Percentiles rank a stretch among this genome's conserved stretches.
Evolutionary conservation across 1,140 invertebrate genomes (phyloP).

Genomic region (Thalassaphorura encarpata): DNA sequence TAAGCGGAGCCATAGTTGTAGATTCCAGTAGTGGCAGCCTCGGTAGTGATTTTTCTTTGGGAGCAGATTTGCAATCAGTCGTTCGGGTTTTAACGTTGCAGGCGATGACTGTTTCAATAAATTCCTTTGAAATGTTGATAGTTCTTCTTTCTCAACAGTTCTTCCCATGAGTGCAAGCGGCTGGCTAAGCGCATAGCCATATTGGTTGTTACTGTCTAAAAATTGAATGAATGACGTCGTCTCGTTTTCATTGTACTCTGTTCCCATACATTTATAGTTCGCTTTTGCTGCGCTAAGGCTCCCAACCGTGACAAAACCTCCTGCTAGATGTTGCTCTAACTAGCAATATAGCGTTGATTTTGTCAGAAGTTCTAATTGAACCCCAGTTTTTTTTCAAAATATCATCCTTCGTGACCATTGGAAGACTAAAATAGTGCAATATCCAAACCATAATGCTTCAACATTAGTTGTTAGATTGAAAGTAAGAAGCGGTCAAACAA

Average conservation of each 20-base stretch:
- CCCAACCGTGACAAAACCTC: conserved; percentile 35
- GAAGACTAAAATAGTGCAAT: conserved; percentile 4
- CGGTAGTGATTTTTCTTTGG: too few relatives aligned
- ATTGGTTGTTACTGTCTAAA: conserved; percentile 45
- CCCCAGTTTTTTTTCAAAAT: not conserved
- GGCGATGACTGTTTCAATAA: too few relatives aligned
- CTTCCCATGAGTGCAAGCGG: too few relatives aligned
- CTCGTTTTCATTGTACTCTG: conserved; percentile 37
- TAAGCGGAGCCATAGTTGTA: too few relatives aligned
- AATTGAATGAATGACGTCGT: conserved; percentile 38
- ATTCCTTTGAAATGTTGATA: too few relatives aligned
- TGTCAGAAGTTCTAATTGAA: conserved; percentile 40
- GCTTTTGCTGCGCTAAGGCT: conserved; percentile 37
- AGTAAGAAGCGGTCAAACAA: not conserved
- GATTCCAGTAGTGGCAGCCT: too few relatives aligned
- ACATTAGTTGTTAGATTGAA: not conserved
- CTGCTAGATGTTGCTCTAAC: conserved; percentile 35
- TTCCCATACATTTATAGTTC: conserved; percentile 41
- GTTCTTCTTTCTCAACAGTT: too few relatives aligned
- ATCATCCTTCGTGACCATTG: not conserved
- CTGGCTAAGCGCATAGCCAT: not conserved
- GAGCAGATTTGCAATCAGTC: too few relatives aligned
- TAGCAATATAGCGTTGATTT: conserved; percentile 40
- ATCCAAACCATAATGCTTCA: conserved; percentile 8
- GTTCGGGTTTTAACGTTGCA: too few relatives aligned